These are phyloP conservation scores for Aphidius gifuensis DNA, from an alignment of 1,140 invertebrate genomes.

Conservation along the genomic window DNA sequence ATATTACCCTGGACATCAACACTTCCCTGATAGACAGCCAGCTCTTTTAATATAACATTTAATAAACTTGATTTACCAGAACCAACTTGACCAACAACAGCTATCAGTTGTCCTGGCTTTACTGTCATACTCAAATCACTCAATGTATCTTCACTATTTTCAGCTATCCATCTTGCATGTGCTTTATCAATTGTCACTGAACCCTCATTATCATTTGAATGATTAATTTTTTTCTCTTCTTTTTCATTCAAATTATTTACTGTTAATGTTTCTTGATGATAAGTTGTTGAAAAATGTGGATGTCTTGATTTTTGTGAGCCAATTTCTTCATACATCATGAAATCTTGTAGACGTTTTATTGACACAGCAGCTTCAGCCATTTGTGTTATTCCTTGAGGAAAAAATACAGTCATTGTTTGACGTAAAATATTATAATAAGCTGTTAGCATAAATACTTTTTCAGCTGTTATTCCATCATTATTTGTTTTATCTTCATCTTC, in stretches of 20 bases:
- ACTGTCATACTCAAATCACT: slow-evolving; percentile 60
- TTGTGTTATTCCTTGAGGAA: slow-evolving; percentile 62
- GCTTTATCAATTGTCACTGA: slow-evolving; percentile 41
- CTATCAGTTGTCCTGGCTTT: slow-evolving; percentile 64
- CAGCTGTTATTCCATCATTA: slow-evolving; percentile 64
- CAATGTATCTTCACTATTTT: slow-evolving; percentile 50
- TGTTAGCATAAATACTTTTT: slow-evolving; percentile 73
- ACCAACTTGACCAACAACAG: slow-evolving; percentile 76
- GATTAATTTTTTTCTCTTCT: too few relatives aligned
- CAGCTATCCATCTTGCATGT: slow-evolving; percentile 56
- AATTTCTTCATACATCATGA: slow-evolving; percentile 61
- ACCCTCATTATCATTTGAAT: background rate
- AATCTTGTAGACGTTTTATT: slow-evolving; percentile 66
- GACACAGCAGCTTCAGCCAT: slow-evolving; percentile 64
- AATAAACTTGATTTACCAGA: slow-evolving; percentile 75
- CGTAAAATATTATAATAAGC: slow-evolving; percentile 71
- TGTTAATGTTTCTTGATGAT: slow-evolving; percentile 20
- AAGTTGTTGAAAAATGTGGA: background rate
- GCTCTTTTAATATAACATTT: slow-evolving; percentile 73
- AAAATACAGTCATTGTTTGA: slow-evolving; percentile 70
- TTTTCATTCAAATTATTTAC: slow-evolving; percentile 19
- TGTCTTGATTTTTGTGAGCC: background rate
- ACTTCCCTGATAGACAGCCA: slow-evolving; percentile 59
- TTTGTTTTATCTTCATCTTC: slow-evolving; percentile 27
- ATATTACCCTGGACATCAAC: slow-evolving; percentile 59